These are phyloP conservation scores for Aphidoletes aphidimyza DNA, from an alignment of 2,888 invertebrate genomes.

Conservation along the genomic window DNA sequence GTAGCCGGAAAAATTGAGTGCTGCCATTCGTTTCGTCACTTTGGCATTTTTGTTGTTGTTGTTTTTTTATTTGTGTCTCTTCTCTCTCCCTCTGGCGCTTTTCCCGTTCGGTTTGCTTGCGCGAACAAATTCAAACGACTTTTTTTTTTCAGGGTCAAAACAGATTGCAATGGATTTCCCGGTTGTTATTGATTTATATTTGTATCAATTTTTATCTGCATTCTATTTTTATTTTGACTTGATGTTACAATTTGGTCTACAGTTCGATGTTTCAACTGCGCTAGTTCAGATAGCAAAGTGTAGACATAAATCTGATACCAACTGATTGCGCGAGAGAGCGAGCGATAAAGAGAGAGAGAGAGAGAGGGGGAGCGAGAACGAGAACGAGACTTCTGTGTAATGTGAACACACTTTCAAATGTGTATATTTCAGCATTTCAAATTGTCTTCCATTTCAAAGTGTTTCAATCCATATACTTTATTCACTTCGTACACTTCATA, in stretches of 20 bases:
- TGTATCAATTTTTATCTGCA: constrained; percentile 4
- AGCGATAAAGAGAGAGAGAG: too few relatives aligned
- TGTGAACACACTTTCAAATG: neutral
- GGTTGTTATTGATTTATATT: constrained; percentile 40
- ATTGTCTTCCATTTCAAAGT: constrained; percentile 1
- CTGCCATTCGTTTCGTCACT: neutral
- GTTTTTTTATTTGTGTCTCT: neutral
- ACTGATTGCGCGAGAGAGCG: too few relatives aligned
- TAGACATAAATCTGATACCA: constrained; percentile 9
- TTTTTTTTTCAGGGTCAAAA: neutral
- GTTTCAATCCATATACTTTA: too few relatives aligned
- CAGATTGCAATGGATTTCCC: constrained; percentile 18
- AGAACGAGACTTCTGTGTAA: neutral
- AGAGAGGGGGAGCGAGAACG: too few relatives aligned
- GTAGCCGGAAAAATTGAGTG: constrained; percentile 33
- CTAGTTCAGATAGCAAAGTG: neutral
- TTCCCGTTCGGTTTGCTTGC: too few relatives aligned
- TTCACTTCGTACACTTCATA: too few relatives aligned
- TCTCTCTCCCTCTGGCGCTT: neutral
- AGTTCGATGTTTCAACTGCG: neutral
- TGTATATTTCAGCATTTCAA: neutral
- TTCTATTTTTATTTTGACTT: constrained; percentile 48
- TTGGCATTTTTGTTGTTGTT: neutral
- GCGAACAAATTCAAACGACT: neutral
- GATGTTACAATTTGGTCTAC: neutral